phyloP scores from a whole-genome alignment of 1,140 invertebrate genomes.

The Temnothorax nylanderi region DNA sequence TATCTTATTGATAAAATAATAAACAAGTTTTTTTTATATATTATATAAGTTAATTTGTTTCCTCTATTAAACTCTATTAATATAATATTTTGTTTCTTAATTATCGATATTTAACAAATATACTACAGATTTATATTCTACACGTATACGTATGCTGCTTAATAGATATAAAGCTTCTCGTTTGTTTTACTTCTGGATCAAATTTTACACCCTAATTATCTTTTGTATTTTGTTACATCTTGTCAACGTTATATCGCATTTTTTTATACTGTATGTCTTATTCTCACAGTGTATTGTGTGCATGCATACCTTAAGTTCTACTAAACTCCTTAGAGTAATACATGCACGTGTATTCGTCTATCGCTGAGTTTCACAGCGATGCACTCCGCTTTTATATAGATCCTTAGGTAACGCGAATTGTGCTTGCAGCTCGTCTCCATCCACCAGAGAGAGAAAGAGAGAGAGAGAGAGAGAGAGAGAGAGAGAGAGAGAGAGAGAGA shows the following conservation, averaged over 20 bases:
- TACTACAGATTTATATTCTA: not conserved
- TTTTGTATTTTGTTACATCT: not conserved
- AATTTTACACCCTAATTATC: not conserved
- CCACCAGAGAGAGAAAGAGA: not conserved
- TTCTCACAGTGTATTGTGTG: not conserved
- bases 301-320: not conserved
- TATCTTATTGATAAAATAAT: not conserved
- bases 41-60: not conserved
- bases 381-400: constrained; percentile 68
- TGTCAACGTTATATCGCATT: not conserved
- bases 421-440: constrained; percentile 63
- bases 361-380: constrained; percentile 38
- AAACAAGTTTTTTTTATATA: not conserved
- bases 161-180: not conserved
- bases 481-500: not conserved
- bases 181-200: not conserved
- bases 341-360: constrained; percentile 36
- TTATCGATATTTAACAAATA: not conserved
- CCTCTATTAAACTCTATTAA: not conserved
- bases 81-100: not conserved
- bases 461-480: not conserved
- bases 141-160: not conserved
- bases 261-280: constrained; percentile 10
- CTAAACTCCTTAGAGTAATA: constrained; percentile 20
- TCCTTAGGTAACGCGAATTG: constrained; percentile 79